Evolutionary conservation across 2,888 invertebrate genomes (phyloP), one percentile per base, ranked within the genome.

Genomic region (Xiphydria camelus): DNA sequence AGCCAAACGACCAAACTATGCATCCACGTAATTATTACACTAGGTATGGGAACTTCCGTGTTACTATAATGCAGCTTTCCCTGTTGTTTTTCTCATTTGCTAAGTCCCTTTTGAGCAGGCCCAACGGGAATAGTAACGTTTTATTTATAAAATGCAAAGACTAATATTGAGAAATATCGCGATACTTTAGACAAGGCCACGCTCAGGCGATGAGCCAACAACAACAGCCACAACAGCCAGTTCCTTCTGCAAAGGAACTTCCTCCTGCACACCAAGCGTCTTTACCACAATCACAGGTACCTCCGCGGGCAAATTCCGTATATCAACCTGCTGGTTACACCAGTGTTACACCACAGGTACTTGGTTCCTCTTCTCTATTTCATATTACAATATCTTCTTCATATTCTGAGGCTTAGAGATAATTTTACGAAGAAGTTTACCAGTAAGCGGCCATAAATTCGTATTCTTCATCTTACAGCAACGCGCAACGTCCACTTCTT

Each of bases 251-350:
- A 0, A 75, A 75, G 45, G 75, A 75, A 17, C 49, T 75, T 29
- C 68, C 73, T n/a, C 75, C 74, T 3, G 75, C 74, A 1, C 75
- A 75, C 59, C 75, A 75, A 49, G 73, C 73, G 19, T 75, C 75
- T 1, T 45, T 75, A 47, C 76, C 75, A 14, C 75, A 75, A 40
- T 62, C 68, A 4, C 68, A 68, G 41, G 66, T 64, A 12, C 51
- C 61, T 4, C 57, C 69, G n/a, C 59, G 74, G 44, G 40, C 66
- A 2, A 59, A 59, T 36, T 53, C 68, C 10, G 69, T 74, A 4
- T 74, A 70, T 47, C 73, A 62, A 31, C 59, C 66, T 14, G 37
- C 69, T 12, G 66, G 66, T 20, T 76, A 75, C 34, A 61, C 64
- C 4, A 68, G 56, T 31, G 70, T 73, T 34, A 53, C 70, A 7